A percentile compares a stretch with the other conserved stretches of the same genome.
phyloP scores from a whole-genome alignment of 2,797 vertebrate species.

The Manis javanica region DNA sequence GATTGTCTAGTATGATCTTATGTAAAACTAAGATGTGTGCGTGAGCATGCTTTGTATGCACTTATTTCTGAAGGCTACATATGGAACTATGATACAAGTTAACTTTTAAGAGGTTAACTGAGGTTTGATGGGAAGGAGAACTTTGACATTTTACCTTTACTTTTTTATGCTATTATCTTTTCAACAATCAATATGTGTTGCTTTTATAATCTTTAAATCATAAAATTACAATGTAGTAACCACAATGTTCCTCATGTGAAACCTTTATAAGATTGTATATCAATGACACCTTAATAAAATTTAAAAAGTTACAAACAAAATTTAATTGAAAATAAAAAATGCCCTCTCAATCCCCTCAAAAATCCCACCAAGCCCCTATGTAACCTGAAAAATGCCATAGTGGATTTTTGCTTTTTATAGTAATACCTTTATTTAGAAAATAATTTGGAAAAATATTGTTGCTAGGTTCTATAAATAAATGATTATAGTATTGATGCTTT shows the following conservation, averaged over 20 bases:
- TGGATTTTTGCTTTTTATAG: constrained; percentile 47
- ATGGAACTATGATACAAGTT: constrained; percentile 1
- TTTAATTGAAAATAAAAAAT: constrained; percentile 2
- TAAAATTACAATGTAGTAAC: too few relatives aligned
- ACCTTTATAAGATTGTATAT: too few relatives aligned
- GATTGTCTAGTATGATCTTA: neutral
- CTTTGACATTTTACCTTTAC: constrained; percentile 1
- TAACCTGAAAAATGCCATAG: neutral
- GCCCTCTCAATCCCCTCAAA: neutral
- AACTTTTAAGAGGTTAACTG: neutral
- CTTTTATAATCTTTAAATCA: constrained; percentile 2
- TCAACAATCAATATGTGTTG: neutral
- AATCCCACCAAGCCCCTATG: neutral
- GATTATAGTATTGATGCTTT: constrained; percentile 20
- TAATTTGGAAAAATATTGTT: constrained; percentile 29
- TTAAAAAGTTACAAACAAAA: neutral
- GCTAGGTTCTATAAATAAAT: constrained; percentile 34
- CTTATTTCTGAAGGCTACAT: neutral
- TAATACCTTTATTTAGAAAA: constrained; percentile 29
- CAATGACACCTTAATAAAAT: too few relatives aligned
- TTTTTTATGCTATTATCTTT: neutral
- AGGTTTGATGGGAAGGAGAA: neutral
- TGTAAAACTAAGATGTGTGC: neutral
- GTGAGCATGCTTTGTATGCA: neutral
- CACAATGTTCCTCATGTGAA: too few relatives aligned